These are phyloP conservation scores for Cydia strobilella DNA, from an alignment of 1,140 invertebrate species.

Conservation along the genomic window DNA sequence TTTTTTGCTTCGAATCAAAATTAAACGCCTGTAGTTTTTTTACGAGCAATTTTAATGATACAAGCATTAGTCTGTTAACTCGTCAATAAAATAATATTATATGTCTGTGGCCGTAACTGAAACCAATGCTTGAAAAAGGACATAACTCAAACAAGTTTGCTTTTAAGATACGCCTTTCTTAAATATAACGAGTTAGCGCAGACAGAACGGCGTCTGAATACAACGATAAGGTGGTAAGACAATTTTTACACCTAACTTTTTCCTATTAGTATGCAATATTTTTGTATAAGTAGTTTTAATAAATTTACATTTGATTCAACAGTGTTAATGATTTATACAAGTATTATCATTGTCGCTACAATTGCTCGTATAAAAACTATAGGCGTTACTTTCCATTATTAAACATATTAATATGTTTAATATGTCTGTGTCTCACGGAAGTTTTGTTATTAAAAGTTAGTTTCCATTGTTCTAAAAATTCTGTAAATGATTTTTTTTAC, in stretches of 20 bases:
- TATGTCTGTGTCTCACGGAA: too few species aligned
- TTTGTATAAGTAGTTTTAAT: background rate
- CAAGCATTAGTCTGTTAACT: background rate
- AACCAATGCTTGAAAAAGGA: background rate
- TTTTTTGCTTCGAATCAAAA: too few species aligned
- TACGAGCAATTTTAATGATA: background rate
- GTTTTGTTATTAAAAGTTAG: too few species aligned
- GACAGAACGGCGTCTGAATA: conserved; percentile 20
- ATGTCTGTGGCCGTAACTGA: background rate
- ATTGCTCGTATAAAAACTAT: too few species aligned
- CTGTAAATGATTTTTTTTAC: too few species aligned
- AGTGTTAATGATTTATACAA: too few species aligned
- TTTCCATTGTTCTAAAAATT: too few species aligned
- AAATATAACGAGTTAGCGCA: conserved; percentile 10
- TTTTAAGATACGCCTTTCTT: background rate
- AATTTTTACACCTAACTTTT: conserved; percentile 15
- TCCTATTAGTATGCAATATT: background rate
- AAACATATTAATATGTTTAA: too few species aligned
- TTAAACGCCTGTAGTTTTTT: background rate
- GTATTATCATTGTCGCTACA: too few species aligned
- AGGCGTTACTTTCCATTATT: too few species aligned
- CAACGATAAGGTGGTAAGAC: background rate
- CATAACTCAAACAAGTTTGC: background rate
- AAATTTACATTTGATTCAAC: too few species aligned
- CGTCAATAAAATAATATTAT: background rate